Evolutionary conservation across 1,140 invertebrate genomes (phyloP).

Genomic region (Drosophila orosa): DNA sequence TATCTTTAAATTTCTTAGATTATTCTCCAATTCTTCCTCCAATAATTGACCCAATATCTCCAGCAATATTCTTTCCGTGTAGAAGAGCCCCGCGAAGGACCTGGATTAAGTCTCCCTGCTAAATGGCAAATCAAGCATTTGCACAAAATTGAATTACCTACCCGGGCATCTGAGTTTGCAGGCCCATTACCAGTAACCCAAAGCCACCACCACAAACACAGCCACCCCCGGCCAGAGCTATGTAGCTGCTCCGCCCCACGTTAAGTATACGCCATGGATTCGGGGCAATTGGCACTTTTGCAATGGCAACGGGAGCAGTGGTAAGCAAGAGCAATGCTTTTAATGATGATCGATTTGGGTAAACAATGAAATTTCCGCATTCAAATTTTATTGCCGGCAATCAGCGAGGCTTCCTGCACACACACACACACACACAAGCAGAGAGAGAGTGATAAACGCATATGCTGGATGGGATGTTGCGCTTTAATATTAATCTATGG

Average conservation of each 20-base stretch:
- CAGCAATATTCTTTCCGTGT: not conserved
- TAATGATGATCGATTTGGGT: slow-evolving; percentile 82
- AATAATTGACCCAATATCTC: not conserved
- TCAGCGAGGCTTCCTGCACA: slow-evolving; percentile 61
- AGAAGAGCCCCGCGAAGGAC: not conserved
- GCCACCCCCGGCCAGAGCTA: not conserved
- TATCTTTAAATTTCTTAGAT: not conserved
- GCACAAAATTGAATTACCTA: slow-evolving; percentile 73
- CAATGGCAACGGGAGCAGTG: slow-evolving; percentile 43
- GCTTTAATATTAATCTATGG: slow-evolving; percentile 60
- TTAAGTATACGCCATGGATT: slow-evolving; percentile 75
- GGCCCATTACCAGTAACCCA: slow-evolving; percentile 12
- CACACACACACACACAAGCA: slow-evolving; percentile 11
- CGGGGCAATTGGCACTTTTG: slow-evolving; percentile 71
- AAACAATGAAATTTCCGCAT: slow-evolving; percentile 80
- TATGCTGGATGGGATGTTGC: slow-evolving; percentile 35
- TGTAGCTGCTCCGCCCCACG: slow-evolving; percentile 23
- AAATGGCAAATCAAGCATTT: slow-evolving; percentile 70
- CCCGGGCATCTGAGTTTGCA: slow-evolving; percentile 50
- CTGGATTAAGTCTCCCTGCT: slow-evolving; percentile 29
- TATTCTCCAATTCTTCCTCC: too few relatives aligned
- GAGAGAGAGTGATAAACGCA: slow-evolving; percentile 14
- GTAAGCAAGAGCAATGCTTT: slow-evolving; percentile 62
- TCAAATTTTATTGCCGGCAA: slow-evolving; percentile 80
- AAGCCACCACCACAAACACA: slow-evolving; percentile 11